Base-by-base conservation (phyloP, 2,888 invertebrate species). In the Pandemis heparana region DNA sequence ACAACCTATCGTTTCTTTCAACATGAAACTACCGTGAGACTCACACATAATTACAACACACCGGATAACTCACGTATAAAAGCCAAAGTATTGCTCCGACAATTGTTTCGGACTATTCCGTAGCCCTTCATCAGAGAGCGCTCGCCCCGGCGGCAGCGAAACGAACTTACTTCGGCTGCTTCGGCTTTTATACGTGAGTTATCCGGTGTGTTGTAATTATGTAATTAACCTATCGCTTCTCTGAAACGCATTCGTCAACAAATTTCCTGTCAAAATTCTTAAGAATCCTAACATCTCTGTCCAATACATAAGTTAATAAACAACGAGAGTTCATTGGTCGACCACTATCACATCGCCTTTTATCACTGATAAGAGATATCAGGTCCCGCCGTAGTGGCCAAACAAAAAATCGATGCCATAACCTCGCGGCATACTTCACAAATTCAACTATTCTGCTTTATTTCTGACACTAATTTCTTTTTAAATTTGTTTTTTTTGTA, bases 301-400 rank as follows among this genome's bases (percentile, higher is more conserved):
- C 18, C 48, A 51, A n/a, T 46, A 6, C 51, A 61, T 66, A 39
- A 74, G 60, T 65, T 10, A 61, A 62, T 61, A 67, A 41, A 53
- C n/a, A 38, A 46, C 60, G 8, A 23, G 59, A 67, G 48, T 64
- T 67, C 75, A 75, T 71, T 71, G 67, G 62, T 63, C 32, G 62
- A 3, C 41, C 43, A 46, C 67, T 71, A 75, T 71, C 68, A 16
- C 61, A 5, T 48, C 10, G 12, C 46, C 43, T 67, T 67, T 75
- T 71, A 71, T 67, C 71, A 12, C 14, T 16, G 71, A 75, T 69
- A 69, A 75, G 46, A 43, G 65, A 61, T 70, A 73, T 14, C 12
- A 38, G 16, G 32, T 23, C 43, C 60, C 41, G 65, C 59, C 59
- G 69, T 32, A 16, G 60, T 53, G 48, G 12, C 51, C 41, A 68